These are phyloP conservation scores for Brevimyrus niger DNA, from an alignment of 2,113 vertebrate species.

Conservation along the genomic window DNA sequence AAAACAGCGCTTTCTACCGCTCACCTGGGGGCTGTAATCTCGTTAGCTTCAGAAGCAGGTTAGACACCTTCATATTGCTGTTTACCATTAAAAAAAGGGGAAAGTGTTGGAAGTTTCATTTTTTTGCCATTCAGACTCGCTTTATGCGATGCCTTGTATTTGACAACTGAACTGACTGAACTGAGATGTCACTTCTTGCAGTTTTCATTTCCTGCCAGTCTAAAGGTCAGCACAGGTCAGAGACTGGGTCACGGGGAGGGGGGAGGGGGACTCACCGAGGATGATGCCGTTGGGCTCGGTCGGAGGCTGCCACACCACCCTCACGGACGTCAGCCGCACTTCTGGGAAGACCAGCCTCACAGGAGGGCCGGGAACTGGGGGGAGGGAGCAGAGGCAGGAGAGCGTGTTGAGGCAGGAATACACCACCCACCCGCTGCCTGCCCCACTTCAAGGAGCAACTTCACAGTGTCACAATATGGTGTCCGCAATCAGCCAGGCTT, in stretches of 20 bases:
- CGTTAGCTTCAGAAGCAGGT: not conserved
- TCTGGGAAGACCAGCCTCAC: conserved; percentile 87
- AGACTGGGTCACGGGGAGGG: no score
- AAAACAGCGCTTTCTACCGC: not conserved
- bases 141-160: not conserved
- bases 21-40: conserved; percentile 1
- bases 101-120: not conserved
- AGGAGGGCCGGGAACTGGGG: conserved; percentile 76
- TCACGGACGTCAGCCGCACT: conserved; percentile 75
- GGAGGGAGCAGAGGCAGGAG: not conserved
- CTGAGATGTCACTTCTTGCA: not conserved
- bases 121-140: not conserved
- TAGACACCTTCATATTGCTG: not conserved
- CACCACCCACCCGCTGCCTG: not conserved
- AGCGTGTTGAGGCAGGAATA: not conserved
- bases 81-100: not conserved
- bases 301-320: conserved; percentile 85
- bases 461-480: not conserved
- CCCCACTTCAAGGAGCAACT: not conserved
- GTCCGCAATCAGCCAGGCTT: not conserved
- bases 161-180: not conserved
- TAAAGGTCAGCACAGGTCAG: not conserved
- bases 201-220: not conserved
- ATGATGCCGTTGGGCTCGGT: conserved; percentile 83
- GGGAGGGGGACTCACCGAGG: conserved; percentile 59